Base-by-base conservation (phyloP, 2,888 invertebrate species). In the Cheilosia vulpina region DNA sequence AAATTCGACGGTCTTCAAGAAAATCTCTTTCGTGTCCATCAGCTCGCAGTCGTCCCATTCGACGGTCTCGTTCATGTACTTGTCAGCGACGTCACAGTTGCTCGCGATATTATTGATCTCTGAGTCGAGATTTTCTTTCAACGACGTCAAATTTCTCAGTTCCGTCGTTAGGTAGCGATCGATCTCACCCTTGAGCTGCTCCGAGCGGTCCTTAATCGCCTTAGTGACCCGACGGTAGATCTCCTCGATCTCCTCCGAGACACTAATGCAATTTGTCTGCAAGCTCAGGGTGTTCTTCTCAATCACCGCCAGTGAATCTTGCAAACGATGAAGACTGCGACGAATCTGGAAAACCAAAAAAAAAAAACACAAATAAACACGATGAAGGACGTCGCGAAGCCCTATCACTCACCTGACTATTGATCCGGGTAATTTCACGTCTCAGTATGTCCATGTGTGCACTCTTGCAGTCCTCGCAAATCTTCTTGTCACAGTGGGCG, bases 401-500 rank as follows among this genome's bases (percentile, higher is more conserved):
- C 62, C 41, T 21, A 6, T 45, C 50, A 62, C 87, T 88, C 88
- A 94, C 94, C 94, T 97, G 97, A 91, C 96, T 97, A 91, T 97
- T 96, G 79, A 98, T 96, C 90, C 98, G 95, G 83, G 95, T 94
- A 55, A 98, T 97, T 94, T 98, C 98, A 79, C 98, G 94, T 88
- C 98, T 95, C 80, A 99, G 93, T 88, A 98, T 98, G 91, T 99
- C 98, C 96, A 98, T 96, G 92, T 99, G 99, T 15, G 98, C 97
- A 77, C 96, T 96, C 92, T 98, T 98, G 93, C 99, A 99, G 90
- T 98, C 98, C 88, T 96, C 96, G 93, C 99, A 99, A 87, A 99
- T 96, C 93, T 98, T 97, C 91, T 98, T 98, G 90, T 99, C 98
- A 93, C 99, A 99, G 93, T 99, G 99, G 31, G 96, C 96, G 92